These are phyloP conservation scores for Campylomormyrus numenius DNA, from an alignment of 2,113 vertebrate genomes.

Conservation along the genomic window DNA sequence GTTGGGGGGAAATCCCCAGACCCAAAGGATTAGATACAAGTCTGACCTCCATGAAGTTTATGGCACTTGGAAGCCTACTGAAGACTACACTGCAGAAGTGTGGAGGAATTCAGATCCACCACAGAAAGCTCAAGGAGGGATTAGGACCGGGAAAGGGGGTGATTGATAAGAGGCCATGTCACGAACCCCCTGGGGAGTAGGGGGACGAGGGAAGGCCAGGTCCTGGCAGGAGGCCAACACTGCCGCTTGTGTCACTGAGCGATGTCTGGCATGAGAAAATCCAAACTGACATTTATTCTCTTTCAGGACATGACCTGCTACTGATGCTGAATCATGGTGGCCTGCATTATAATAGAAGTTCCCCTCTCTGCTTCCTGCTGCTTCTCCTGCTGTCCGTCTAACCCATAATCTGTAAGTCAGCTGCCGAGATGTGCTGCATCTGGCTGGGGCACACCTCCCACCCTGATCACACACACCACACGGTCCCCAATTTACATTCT, in stretches of 20 bases:
- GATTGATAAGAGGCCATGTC: not conserved
- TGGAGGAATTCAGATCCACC: not conserved
- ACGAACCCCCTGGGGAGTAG: not conserved
- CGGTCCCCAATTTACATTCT: slow-evolving; percentile 14
- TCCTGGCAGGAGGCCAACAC: not conserved
- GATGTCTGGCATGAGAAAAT: not conserved
- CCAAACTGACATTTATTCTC: not conserved
- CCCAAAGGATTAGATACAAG: not conserved
- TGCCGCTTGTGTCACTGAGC: not conserved
- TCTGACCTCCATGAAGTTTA: not conserved
- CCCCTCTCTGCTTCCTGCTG: not conserved
- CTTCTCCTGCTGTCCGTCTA: not conserved
- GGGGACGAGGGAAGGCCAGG: not conserved
- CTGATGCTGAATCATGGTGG: not conserved
- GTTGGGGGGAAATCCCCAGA: not conserved
- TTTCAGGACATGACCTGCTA: not conserved
- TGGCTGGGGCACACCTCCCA: slow-evolving; percentile 19
- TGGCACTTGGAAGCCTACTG: not conserved
- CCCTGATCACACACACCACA: slow-evolving; percentile 24
- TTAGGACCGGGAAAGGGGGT: not conserved
- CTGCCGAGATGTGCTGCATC: not conserved
- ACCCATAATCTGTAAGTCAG: not conserved
- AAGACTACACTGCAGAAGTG: not conserved
- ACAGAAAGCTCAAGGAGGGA: not conserved
- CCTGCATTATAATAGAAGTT: not conserved